A percentile compares a stretch with the other conserved stretches of the same genome.
Evolutionary conservation across 2,888 invertebrate genomes (phyloP).

Genomic region (Steromphala cineraria): DNA sequence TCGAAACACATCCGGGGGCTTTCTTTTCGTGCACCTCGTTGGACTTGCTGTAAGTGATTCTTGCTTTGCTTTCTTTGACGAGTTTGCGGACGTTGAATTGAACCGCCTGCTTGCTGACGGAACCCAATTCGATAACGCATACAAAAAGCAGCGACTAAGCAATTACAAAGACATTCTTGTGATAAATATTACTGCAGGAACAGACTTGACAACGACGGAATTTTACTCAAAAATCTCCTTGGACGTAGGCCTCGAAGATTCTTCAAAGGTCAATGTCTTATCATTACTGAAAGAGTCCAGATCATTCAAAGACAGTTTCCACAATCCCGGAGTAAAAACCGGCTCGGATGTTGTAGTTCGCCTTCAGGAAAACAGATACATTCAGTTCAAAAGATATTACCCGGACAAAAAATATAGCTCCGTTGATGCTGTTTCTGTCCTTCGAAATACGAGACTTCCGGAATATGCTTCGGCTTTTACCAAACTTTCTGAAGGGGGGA

Average conservation of each 20-base stretch:
- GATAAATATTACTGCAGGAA: not conserved
- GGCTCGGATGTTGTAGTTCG: not conserved
- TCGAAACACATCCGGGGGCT: not conserved
- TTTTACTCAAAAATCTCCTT: not conserved
- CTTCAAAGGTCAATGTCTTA: not conserved
- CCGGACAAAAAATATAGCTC: not conserved
- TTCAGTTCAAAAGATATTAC: not conserved
- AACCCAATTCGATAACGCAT: not conserved
- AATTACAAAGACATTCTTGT: not conserved
- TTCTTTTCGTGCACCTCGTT: not conserved
- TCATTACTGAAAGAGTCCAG: not conserved
- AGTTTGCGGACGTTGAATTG: not conserved
- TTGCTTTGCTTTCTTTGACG: not conserved
- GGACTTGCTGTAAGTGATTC: not conserved
- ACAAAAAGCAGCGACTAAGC: not conserved
- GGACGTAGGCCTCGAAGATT: not conserved
- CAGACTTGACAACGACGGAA: not conserved
- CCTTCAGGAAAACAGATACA: not conserved
- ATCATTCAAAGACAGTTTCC: not conserved
- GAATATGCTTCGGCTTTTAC: not conserved
- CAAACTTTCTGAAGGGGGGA: not conserved
- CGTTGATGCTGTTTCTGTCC: not conserved
- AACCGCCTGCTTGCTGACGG: not conserved
- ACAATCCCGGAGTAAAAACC: not conserved
- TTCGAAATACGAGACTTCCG: not conserved